These are phyloP conservation scores for Jacana jacana DNA, from an alignment of 2,113 vertebrate genomes.

Conservation along the genomic window DNA sequence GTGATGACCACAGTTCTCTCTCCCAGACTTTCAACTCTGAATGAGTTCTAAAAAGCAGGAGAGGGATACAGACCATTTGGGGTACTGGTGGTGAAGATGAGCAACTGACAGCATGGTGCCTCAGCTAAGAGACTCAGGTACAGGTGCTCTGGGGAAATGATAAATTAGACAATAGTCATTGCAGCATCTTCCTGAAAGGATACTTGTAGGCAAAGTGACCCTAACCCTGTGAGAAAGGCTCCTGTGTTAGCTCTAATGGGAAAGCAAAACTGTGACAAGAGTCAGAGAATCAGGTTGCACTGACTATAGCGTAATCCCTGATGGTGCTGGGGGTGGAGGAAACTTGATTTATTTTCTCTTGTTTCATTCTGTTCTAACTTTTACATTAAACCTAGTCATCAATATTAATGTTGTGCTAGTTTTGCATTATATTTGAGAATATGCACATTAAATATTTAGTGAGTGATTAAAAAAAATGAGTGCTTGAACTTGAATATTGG, in stretches of 20 bases:
- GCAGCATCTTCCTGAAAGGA: not conserved
- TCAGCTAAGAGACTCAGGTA: not conserved
- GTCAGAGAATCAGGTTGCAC: not conserved
- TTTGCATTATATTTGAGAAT: not conserved
- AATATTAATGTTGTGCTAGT: not conserved
- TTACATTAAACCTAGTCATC: not conserved
- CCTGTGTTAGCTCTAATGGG: not conserved
- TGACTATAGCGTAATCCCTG: accelerated
- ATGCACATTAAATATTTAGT: not conserved
- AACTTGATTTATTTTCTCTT: not conserved
- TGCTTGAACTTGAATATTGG: not conserved
- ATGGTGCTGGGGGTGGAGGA: not conserved
- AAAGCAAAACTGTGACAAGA: not conserved
- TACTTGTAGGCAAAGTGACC: not conserved
- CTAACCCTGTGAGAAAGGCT: not conserved
- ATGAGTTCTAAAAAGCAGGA: not conserved
- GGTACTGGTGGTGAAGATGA: not conserved
- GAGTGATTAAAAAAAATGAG: not conserved
- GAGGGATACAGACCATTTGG: not conserved
- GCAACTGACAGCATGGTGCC: not conserved
- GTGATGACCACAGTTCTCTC: not conserved
- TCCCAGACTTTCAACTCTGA: not conserved
- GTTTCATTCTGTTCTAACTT: not conserved
- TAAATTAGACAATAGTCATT: not conserved
- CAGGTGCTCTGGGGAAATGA: not conserved